Conservation (phyloP, 2,113 vertebrate species). For the Hippocampus comes region DNA sequence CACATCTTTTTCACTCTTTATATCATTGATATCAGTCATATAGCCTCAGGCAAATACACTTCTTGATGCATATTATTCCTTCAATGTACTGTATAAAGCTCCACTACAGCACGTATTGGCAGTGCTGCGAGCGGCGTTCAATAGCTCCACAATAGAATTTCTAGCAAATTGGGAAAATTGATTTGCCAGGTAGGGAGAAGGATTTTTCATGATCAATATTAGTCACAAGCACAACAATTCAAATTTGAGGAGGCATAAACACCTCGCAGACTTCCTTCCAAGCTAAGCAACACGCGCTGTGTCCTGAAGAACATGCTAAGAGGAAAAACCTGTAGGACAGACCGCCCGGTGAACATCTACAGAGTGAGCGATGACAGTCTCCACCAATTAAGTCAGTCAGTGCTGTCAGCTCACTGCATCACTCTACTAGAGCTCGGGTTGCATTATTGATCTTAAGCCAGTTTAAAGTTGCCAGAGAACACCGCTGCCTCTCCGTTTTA, state of each 20-base stretch:
- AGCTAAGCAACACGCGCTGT: constrained; percentile 2
- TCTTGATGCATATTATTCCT: constrained; percentile 23
- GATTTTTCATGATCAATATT: constrained; percentile 6
- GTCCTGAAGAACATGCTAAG: constrained; percentile 5
- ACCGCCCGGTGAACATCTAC: constrained; percentile 11
- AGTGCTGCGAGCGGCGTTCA: background rate
- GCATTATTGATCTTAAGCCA: constrained; percentile 51
- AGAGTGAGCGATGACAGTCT: constrained; percentile 23
- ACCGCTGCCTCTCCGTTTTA: constrained; percentile 16
- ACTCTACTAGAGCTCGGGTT: constrained; percentile 24
- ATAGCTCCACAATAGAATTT: background rate
- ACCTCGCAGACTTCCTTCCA: background rate
- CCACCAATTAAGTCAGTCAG: constrained; percentile 39
- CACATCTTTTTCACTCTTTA: constrained; percentile 1
- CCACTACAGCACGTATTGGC: background rate
- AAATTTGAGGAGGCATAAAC: background rate
- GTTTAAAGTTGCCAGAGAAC: constrained; percentile 35
- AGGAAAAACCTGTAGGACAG: constrained; percentile 12
- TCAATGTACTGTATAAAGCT: background rate
- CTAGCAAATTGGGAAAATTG: constrained; percentile 2
- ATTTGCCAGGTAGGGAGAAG: background rate
- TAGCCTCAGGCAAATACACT: constrained; percentile 31
- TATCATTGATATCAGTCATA: constrained; percentile 20
- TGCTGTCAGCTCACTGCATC: constrained; percentile 37
- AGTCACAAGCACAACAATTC: constrained; percentile 3